Evolutionary conservation across 2,888 invertebrate genomes (phyloP).

Genomic region (Metopia argyrocephala): DNA sequence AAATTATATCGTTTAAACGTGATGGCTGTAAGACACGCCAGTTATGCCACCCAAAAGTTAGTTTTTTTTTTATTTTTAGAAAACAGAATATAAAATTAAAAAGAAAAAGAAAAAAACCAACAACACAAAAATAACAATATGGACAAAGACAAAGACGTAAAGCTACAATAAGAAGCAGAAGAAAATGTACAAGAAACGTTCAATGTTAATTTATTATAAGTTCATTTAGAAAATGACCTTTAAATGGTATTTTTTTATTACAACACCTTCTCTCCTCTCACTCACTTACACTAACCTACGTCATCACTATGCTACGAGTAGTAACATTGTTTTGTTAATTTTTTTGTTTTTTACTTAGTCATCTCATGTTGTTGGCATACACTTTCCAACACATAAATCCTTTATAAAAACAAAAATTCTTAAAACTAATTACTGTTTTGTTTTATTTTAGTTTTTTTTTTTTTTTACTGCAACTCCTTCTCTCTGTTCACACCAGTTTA

Average conservation of each 20-base stretch:
- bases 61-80: too few species aligned
- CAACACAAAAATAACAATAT: background rate
- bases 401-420: background rate
- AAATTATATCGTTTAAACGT: constrained; percentile 63
- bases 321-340: too few species aligned
- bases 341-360: too few species aligned
- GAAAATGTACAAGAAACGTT: constrained; percentile 9
- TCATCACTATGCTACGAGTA: background rate
- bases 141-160: background rate
- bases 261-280: background rate
- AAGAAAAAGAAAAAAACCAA: background rate
- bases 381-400: background rate
- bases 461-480: background rate
- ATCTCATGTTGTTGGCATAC: too few species aligned
- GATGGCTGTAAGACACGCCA: constrained; percentile 55
- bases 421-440: background rate
- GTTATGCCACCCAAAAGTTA: constrained; percentile 59
- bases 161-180: background rate
- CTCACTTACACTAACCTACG: background rate
- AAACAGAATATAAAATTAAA: too few species aligned
- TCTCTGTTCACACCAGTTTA: constrained; percentile 28
- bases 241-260: constrained; percentile 34
- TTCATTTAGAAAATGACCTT: constrained; percentile 54
- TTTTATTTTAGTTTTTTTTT: background rate
- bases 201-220: constrained; percentile 41